A percentile compares a stretch with the other conserved stretches of the same genome.
Conservation (phyloP, 2,888 invertebrate genomes). For the Bugulina stolonifera region DNA sequence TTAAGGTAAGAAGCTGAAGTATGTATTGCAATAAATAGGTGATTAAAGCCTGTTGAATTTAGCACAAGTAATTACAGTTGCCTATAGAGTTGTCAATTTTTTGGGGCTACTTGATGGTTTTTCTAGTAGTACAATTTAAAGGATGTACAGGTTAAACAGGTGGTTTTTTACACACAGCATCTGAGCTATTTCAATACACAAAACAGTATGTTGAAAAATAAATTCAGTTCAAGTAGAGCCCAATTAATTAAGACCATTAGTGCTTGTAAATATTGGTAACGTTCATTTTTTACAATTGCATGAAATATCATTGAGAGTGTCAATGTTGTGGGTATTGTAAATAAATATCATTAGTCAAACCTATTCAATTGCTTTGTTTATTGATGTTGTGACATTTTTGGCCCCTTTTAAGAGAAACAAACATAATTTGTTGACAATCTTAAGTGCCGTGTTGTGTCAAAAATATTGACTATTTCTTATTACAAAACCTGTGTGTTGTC, state of each 20-base stretch:
- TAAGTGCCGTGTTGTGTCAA: slow-evolving; percentile 23
- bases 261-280: slow-evolving; percentile 22
- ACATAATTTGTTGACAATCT: slow-evolving; percentile 24
- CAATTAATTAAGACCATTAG: slow-evolving; percentile 14
- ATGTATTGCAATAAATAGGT: not conserved
- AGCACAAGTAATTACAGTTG: not conserved
- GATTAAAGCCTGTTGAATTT: not conserved
- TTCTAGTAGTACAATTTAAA: slow-evolving; percentile 7
- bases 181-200: not conserved
- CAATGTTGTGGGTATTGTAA: slow-evolving; percentile 18
- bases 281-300: not conserved
- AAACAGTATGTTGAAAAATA: not conserved
- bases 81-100: slow-evolving; percentile 24
- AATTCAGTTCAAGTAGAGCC: slow-evolving; percentile 5
- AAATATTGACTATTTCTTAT: slow-evolving; percentile 25
- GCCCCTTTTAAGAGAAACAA: slow-evolving; percentile 11
- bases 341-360: slow-evolving; percentile 21
- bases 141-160: slow-evolving; percentile 12
- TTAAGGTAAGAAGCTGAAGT: not conserved
- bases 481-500: slow-evolving; percentile 20
- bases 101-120: slow-evolving; percentile 7
- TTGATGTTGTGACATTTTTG: slow-evolving; percentile 22
- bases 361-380: slow-evolving; percentile 21
- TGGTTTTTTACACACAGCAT: slow-evolving; percentile 20
- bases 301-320: slow-evolving; percentile 2